A percentile compares a stretch with the other conserved stretches of the same genome.
phyloP scores from a whole-genome alignment of 2,113 vertebrate genomes.

The Gambusia affinis region DNA sequence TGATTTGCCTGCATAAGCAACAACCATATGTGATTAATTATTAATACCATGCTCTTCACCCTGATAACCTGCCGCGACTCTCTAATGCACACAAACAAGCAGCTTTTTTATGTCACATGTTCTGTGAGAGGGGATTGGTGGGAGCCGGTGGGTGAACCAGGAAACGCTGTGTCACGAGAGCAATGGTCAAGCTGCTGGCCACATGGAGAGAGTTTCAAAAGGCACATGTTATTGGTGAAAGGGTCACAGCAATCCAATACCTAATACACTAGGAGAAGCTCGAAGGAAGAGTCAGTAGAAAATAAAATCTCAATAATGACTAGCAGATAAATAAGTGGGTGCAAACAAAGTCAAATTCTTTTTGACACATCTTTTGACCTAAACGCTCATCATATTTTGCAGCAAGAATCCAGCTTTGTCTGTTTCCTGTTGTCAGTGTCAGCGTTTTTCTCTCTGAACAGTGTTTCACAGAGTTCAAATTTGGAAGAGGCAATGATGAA shows the following conservation, averaged over 20 bases:
- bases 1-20: background rate
- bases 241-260: conserved; percentile 46
- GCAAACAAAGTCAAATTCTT: background rate
- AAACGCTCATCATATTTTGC: background rate
- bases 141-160: conserved; percentile 40
- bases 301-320: background rate
- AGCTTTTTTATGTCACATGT: conserved; percentile 44
- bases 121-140: conserved; percentile 35
- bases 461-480: background rate
- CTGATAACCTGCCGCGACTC: conserved; percentile 7
- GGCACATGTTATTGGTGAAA: conserved; percentile 52
- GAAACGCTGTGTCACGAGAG: conserved; percentile 34
- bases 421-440: conserved; percentile 39
- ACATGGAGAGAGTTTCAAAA: conserved; percentile 32
- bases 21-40: conserved; percentile 27
- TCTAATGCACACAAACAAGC: conserved; percentile 14
- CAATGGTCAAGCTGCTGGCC: conserved; percentile 24
- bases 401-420: conserved; percentile 37
- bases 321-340: background rate
- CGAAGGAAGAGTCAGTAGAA: background rate
- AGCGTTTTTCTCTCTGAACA: conserved; percentile 4
- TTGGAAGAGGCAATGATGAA: background rate
- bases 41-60: conserved; percentile 42
- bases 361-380: background rate
- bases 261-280: conserved; percentile 3